Evolutionary conservation across 2,113 vertebrate species (phyloP), one percentile per base, ranked within the genome.

Genomic region (Dasyornis broadbenti): DNA sequence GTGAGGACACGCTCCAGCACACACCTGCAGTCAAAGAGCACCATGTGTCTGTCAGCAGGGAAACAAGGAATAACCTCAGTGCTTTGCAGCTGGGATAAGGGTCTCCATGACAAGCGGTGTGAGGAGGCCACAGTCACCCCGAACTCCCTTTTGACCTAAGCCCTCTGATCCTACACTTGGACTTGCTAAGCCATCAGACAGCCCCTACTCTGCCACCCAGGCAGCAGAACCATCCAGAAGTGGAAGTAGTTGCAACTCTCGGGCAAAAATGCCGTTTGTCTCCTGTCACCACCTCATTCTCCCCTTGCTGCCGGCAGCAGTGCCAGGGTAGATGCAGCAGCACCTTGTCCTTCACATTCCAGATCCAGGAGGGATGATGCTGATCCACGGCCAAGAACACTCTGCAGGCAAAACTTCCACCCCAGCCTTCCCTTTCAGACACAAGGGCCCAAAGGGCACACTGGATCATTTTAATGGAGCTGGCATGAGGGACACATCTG

Each of bases 401-500:
- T n/a, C 54, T 15, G 47, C 31, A 40, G 73, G 61, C 66, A 44
- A 24, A 87, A 77, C 82, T 21, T 45, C 53, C 19, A 53, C n/a
- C 15, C 23, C 63, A 47, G 53, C 71, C 57, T 54, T 37, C 24
- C n/a, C 37, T 42, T 70, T 47, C 52, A 73, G 54, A 66, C 20
- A 40, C 33, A 52, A 33, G 68, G 71, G 63, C 84, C 90, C 87
- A 35, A 23, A 47, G 92, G 94, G 73, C 63, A 69, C 59, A 9
- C 1, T 7, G 37, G 65, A 76, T 89, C 68, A 47, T 40, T 85
- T 53, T 21, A 92, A 81, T 2, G 18, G 76, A 70, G 66, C 37
- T 92, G 85, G 91, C 93, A 90, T 84, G 90, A 90, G 56, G 86
- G 70, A 57, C 65, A 37, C 65, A 73, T 93, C 87, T 93, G 83